phyloP scores from a whole-genome alignment of 2,113 vertebrate species.

The Nothocercus julius region DNA sequence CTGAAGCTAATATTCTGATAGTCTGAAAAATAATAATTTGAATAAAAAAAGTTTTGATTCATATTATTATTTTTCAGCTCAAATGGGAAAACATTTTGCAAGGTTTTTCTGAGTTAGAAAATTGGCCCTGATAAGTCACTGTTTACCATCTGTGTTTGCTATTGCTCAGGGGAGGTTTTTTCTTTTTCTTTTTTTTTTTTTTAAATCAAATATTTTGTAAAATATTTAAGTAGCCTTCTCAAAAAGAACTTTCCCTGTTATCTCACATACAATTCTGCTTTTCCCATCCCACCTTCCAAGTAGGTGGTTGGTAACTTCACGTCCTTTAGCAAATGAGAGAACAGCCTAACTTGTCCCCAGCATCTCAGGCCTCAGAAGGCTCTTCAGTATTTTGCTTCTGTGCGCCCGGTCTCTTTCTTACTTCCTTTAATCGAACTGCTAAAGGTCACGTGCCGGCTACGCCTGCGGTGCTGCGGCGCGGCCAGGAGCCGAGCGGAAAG shows the following conservation, averaged over 20 bases:
- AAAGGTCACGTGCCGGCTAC: conserved; percentile 34
- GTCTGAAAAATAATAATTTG: neutral
- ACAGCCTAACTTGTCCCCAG: neutral
- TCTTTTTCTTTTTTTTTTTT: neutral
- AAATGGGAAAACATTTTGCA: neutral
- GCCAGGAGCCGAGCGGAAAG: conserved; percentile 53
- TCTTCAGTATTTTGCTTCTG: neutral
- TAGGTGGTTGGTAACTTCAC: neutral
- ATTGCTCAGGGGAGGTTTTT: neutral
- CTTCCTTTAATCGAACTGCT: neutral
- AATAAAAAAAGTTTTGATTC: neutral
- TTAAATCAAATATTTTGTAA: neutral
- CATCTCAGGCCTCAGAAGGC: neutral
- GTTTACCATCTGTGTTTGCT: neutral
- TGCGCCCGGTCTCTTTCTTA: neutral
- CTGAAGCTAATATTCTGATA: neutral
- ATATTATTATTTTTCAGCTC: neutral
- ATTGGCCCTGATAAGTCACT: neutral
- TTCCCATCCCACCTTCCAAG: neutral
- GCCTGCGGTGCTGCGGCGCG: conserved; percentile 3
- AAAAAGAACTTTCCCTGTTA: neutral
- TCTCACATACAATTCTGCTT: neutral
- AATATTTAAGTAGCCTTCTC: neutral
- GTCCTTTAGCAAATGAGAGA: neutral
- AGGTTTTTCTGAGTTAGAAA: neutral